phyloP scores from a whole-genome alignment of 2,888 invertebrate genomes.

The Mimas tiliae region DNA sequence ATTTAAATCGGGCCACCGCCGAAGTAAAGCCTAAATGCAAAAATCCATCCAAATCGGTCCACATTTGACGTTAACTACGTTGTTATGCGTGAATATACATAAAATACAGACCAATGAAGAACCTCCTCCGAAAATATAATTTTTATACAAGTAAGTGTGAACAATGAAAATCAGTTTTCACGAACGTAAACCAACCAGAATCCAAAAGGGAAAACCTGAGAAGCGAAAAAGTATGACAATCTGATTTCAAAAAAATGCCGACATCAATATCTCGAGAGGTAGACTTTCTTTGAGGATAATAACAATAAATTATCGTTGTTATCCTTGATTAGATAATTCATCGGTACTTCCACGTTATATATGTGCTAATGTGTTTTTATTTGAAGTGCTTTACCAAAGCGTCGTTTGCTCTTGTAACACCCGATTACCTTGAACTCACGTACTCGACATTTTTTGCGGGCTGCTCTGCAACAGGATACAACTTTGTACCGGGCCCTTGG shows the following conservation, averaged over 20 bases:
- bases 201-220: neutral
- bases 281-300: conserved; percentile 8
- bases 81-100: no score
- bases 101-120: no score
- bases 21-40: no score
- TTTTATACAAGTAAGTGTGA: neutral
- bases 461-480: conserved; percentile 75
- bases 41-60: no score
- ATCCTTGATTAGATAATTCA: conserved; percentile 26
- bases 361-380: conserved; percentile 42
- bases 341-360: conserved; percentile 32
- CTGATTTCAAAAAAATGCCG: neutral
- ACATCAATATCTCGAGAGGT: neutral
- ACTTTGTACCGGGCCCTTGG: conserved; percentile 62
- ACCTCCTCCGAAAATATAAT: no score
- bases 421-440: conserved; percentile 80
- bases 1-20: no score
- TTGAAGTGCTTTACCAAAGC: conserved; percentile 41
- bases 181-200: neutral
- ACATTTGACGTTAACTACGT: no score
- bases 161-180: conserved; percentile 6
- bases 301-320: conserved; percentile 22
- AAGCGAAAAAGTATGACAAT: neutral
- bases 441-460: conserved; percentile 78
- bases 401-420: conserved; percentile 59